These are phyloP conservation scores for Lacerta agilis DNA, from an alignment of 2,797 vertebrate genomes.

Conservation along the genomic window DNA sequence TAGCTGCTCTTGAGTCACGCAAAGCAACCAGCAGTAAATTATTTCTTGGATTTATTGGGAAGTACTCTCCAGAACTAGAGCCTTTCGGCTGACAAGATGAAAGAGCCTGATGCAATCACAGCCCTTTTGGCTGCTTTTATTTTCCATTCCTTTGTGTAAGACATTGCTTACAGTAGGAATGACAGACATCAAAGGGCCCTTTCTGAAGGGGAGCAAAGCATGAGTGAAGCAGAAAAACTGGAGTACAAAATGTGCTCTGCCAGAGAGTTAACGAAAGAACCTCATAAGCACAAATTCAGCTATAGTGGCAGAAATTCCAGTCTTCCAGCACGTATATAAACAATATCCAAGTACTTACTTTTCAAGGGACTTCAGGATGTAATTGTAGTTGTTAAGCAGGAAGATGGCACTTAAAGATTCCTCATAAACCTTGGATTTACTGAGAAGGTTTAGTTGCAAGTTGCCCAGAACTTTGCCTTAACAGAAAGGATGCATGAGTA, in stretches of 20 bases:
- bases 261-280: conserved; percentile 14
- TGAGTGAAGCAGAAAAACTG: conserved; percentile 1
- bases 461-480: conserved; percentile 95
- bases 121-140: conserved; percentile 42
- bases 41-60: neutral
- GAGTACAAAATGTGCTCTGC: neutral
- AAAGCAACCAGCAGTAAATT: conserved; percentile 17
- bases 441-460: conserved; percentile 94
- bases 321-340: neutral
- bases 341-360: conserved; percentile 82
- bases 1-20: neutral
- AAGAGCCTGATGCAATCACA: conserved; percentile 43
- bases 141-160: neutral
- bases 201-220: neutral
- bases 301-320: neutral
- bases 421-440: conserved; percentile 98
- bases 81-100: conserved; percentile 44
- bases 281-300: neutral
- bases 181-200: conserved; percentile 40
- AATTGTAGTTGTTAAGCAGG: conserved; percentile 99
- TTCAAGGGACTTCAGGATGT: conserved; percentile 97
- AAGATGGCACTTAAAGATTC: conserved; percentile 96
- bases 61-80: conserved; percentile 13
- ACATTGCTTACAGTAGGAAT: conserved; percentile 14
- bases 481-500: conserved; percentile 32